Base-by-base conservation (phyloP, 2,113 vertebrate genomes). In the Mionectes macconnelli region DNA sequence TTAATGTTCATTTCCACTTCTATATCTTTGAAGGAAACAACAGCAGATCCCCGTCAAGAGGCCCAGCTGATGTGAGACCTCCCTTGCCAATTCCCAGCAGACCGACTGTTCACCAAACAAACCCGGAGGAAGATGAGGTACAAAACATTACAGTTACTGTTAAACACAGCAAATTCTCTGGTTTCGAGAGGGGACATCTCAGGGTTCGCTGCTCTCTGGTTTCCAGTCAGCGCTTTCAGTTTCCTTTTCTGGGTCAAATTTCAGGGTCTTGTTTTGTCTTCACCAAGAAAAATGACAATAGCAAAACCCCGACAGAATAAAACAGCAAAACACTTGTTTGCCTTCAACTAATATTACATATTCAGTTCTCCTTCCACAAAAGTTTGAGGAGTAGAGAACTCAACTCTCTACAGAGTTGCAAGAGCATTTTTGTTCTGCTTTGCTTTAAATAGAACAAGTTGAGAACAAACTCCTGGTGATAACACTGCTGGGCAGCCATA, bases 11-110 rank as follows among this genome's bases (percentile, higher is more conserved):
- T 94, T 91, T 73, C 63, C 59, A 35, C 60, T 85, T 60, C 53
- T 82, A 4, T 28, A 20, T 35, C 63, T 93, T 92, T 72, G 40
- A 94, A 92, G 95, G 97, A n/a, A 81, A 53, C 12, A 88, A 91
- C 78, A 94, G 92, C 87, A 97, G 98, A 84, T 96, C 91, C 8
- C 97, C 96, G 56, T 94, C 98, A 11, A 97, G 98, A 96, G 68
- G 47, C 4, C 4, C 86, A 45, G 74, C 80, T 8, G 98, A 98
- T 27, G 8, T 64, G 49, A 97, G 98, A 35, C 94, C 97, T 40
- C 97, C 96, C 0, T 8, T 97, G 68, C 98, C 98, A 9, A 35
- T 97, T 79, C 97, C 98, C 3, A 95, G 35, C 92, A 98, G 90
- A 66, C 97, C 89, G 60, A 72, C 17, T 17, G n/a, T 57, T 68